Evolutionary conservation across 2,888 invertebrate species (phyloP).

Genomic region (Ormyrus nitidulus): DNA sequence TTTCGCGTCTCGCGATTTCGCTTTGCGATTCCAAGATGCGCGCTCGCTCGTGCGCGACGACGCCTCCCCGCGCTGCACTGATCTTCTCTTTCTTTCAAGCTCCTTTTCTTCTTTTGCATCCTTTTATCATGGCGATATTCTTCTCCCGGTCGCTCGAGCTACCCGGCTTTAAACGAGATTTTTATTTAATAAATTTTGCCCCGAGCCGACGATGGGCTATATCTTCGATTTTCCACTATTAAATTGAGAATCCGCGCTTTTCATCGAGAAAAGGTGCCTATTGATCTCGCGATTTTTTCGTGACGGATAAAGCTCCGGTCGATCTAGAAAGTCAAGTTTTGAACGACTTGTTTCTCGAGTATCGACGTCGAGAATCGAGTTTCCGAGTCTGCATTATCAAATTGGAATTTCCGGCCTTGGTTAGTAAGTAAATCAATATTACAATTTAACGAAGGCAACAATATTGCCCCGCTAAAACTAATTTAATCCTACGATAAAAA

Average conservation of each 20-base stretch:
- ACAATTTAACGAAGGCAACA: too few relatives aligned
- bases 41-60: neutral
- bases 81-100: constrained; percentile 24
- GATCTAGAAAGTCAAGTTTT: too few relatives aligned
- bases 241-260: too few relatives aligned
- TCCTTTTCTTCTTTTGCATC: constrained; percentile 24
- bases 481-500: too few relatives aligned
- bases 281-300: too few relatives aligned
- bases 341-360: too few relatives aligned
- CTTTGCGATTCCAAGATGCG: constrained; percentile 41
- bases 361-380: too few relatives aligned
- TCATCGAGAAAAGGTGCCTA: too few relatives aligned
- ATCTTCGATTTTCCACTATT: too few relatives aligned
- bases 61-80: constrained; percentile 33
- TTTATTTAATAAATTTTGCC: constrained; percentile 46
- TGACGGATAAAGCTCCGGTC: too few relatives aligned
- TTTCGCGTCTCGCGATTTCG: constrained; percentile 50
- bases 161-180: constrained; percentile 27
- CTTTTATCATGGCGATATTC: constrained; percentile 31
- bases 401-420: neutral
- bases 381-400: neutral
- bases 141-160: constrained; percentile 4
- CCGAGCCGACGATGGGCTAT: neutral
- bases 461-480: too few relatives aligned
- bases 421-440: too few relatives aligned